Evolutionary conservation across 1,140 invertebrate genomes (phyloP).

Genomic region (Parasteatoda tepidariorum): DNA sequence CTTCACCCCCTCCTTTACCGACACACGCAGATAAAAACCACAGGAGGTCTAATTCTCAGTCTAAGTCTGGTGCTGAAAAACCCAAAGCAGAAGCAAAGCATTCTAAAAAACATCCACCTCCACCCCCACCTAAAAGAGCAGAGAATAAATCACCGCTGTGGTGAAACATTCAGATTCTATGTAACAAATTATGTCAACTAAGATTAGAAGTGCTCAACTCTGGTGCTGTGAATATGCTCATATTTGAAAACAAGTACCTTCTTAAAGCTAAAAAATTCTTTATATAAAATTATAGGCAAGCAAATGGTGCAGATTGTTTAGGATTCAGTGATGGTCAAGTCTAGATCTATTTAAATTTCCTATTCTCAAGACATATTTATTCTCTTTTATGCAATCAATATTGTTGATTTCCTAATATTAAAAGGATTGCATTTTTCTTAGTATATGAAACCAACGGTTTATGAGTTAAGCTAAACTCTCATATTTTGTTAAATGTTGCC

Average conservation of each 20-base stretch:
- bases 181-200: conserved; percentile 5
- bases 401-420: too few relatives aligned
- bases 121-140: conserved; percentile 72
- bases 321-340: too few relatives aligned
- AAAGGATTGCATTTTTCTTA: too few relatives aligned
- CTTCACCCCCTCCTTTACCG: conserved; percentile 75
- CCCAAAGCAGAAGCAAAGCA: conserved; percentile 59
- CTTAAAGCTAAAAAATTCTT: background rate
- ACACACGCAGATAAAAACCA: conserved; percentile 29
- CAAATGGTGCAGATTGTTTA: too few relatives aligned
- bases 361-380: too few relatives aligned
- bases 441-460: too few relatives aligned
- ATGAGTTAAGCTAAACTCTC: too few relatives aligned
- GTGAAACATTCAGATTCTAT: background rate
- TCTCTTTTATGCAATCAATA: too few relatives aligned
- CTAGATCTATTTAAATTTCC: too few relatives aligned
- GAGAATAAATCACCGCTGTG: conserved; percentile 19
- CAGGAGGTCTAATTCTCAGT: conserved; percentile 14
- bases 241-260: background rate
- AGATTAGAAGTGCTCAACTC: conserved; percentile 32
- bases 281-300: too few relatives aligned
- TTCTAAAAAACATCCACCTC: conserved; percentile 78
- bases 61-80: background rate
- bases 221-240: conserved; percentile 49
- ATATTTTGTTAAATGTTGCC: too few relatives aligned